These are phyloP conservation scores for Athalia cordata DNA, from an alignment of 2,888 invertebrate species.

Conservation along the genomic window DNA sequence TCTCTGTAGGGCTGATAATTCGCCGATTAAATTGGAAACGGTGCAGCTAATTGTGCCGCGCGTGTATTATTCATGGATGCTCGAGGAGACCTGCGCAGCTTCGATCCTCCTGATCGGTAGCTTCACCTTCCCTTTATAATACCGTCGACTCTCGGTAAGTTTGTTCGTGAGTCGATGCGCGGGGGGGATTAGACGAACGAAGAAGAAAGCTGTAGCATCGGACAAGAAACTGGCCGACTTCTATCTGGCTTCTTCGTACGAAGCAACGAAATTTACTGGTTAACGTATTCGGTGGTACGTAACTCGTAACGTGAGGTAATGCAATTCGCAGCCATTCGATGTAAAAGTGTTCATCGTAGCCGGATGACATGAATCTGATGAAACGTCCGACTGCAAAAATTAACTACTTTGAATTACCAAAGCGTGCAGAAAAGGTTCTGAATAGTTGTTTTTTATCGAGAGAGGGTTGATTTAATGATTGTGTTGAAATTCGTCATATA, in stretches of 20 bases:
- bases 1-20: slow-evolving; percentile 72
- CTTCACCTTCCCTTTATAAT: background rate
- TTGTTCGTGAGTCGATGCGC: background rate
- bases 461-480: too few relatives aligned
- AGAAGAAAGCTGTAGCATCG: background rate
- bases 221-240: slow-evolving; percentile 34
- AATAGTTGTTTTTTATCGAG: background rate
- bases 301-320: slow-evolving; percentile 37
- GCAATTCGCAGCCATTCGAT: slow-evolving; percentile 25
- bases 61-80: slow-evolving; percentile 71
- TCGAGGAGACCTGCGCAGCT: slow-evolving; percentile 40
- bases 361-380: slow-evolving; percentile 21
- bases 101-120: slow-evolving; percentile 12
- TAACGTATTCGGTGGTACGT: slow-evolving; percentile 42
- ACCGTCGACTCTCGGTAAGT: slow-evolving; percentile 19
- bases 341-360: slow-evolving; percentile 5
- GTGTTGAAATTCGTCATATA: too few relatives aligned
- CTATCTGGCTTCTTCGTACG: slow-evolving; percentile 24
- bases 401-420: slow-evolving; percentile 3
- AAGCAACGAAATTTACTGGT: slow-evolving; percentile 39
- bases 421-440: background rate
- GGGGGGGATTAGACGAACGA: slow-evolving; percentile 17
- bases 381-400: background rate
- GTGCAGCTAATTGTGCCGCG: slow-evolving; percentile 69
- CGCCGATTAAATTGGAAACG: slow-evolving; percentile 72